These are phyloP conservation scores for Sceloporus tristichus DNA, from an alignment of 2,113 vertebrate species.

Conservation along the genomic window DNA sequence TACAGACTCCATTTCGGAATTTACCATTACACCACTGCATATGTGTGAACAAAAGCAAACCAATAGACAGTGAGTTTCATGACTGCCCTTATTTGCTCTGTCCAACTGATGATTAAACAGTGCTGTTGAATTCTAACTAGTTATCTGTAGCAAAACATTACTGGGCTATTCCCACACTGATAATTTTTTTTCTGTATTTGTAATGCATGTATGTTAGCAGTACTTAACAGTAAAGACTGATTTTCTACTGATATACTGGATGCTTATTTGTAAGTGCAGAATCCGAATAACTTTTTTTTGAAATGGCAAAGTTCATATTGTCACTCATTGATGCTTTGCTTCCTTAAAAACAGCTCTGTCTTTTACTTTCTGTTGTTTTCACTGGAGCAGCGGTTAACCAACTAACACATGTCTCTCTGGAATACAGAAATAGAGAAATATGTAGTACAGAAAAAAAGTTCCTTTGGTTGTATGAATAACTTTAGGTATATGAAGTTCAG, in stretches of 20 bases:
- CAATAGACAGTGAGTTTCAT: constrained; percentile 7
- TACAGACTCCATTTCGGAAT: too few relatives aligned
- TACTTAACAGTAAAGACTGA: neutral
- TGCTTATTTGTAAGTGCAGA: neutral
- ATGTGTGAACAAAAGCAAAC: constrained; percentile 45
- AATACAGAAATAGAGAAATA: neutral
- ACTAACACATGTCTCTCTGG: neutral
- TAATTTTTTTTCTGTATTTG: too few relatives aligned
- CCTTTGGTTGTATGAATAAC: constrained; percentile 3
- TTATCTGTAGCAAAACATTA: neutral
- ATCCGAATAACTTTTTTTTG: neutral
- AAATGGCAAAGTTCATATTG: neutral
- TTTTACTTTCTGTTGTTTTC: neutral
- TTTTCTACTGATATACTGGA: neutral
- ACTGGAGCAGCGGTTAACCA: too few relatives aligned
- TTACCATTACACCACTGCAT: neutral
- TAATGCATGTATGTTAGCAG: neutral
- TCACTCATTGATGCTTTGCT: neutral
- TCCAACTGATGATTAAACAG: neutral
- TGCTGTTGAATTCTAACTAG: neutral
- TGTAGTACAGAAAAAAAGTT: neutral
- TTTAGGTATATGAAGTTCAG: constrained; percentile 53
- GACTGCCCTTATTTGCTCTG: constrained; percentile 38
- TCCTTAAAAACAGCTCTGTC: neutral
- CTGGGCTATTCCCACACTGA: neutral